Base-by-base conservation (phyloP, 2,888 invertebrate species). In the Fragum sueziense region DNA sequence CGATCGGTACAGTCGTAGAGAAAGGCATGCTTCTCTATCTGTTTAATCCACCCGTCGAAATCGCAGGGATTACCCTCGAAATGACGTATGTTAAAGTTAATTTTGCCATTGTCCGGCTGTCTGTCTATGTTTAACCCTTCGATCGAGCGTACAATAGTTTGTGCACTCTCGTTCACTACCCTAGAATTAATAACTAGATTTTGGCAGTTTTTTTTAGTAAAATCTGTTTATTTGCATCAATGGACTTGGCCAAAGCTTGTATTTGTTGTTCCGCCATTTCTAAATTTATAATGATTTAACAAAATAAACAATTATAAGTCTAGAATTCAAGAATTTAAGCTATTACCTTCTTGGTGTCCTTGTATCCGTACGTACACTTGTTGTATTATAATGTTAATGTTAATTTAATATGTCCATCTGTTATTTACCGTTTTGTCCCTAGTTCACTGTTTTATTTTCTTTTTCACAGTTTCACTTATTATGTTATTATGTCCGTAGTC, bases 231-330 rank as follows among this genome's bases (percentile, higher is more conserved):
- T 57, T 57, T 27, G 25, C 57, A 29, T 22, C 29, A 14, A 54
- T 7, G 22, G 54, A n/a, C 25, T 54, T 54, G 22, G 54, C 22
- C 1, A n/a, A 7, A 20, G 57, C 57, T 29, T 57, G 57, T 25
- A 57, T 22, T 22, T 57, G 57, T 57, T 57, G 57, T 29, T 57
- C 57, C 7, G 57, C 57, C 57, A 27, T 57, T 57, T 57, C n/a
- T n/a, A n/a, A n/a, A n/a, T n/a, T n/a, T n/a, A n/a, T n/a, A n/a
- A n/a, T n/a, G n/a, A n/a, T n/a, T n/a, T n/a, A n/a, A n/a, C n/a
- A n/a, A n/a, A n/a, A n/a, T n/a, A n/a, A n/a, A n/a, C n/a, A n/a
- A n/a, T n/a, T n/a, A n/a, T n/a, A n/a, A n/a, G n/a, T n/a, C n/a
- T n/a, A n/a, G n/a, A n/a, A n/a, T n/a, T n/a, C n/a, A n/a, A n/a